Percentiles rank a stretch among this genome's conserved stretches.
phyloP scores from a whole-genome alignment of 2,797 vertebrate species.

The Mionectes olivaceus region DNA sequence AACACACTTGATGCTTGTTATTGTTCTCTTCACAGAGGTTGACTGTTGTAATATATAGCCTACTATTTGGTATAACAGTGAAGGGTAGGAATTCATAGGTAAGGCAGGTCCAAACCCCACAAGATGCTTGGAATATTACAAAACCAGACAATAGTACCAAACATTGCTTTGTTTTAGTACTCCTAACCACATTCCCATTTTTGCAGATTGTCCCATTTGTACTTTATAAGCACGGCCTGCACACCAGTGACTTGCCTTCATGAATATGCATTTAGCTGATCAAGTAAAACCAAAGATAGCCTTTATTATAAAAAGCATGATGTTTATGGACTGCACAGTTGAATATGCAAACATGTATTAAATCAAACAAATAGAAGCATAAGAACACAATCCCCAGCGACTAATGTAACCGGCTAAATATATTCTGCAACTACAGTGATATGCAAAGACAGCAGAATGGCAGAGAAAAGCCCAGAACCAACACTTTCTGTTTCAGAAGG shows the following conservation, averaged over 20 bases:
- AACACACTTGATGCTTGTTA: neutral
- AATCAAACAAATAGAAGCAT: conserved; percentile 60
- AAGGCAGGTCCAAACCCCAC: neutral
- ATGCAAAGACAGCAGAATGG: neutral
- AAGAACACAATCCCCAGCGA: conserved; percentile 41
- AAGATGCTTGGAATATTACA: neutral
- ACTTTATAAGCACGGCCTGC: neutral
- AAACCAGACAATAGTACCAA: neutral
- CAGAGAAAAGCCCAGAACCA: conserved; percentile 17
- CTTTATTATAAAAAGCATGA: conserved; percentile 16
- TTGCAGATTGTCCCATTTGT: neutral
- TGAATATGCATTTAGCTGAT: conserved; percentile 14
- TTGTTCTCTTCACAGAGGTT: neutral
- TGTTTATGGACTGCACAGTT: conserved; percentile 50
- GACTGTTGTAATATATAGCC: neutral
- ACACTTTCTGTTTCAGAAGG: conserved; percentile 34
- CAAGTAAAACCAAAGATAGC: conserved; percentile 21
- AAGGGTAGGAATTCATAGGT: neutral
- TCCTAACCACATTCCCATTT: neutral
- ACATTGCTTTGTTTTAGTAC: neutral
- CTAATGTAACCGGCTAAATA: conserved; percentile 51
- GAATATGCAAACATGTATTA: conserved; percentile 60
- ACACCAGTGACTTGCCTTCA: neutral
- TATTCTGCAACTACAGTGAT: conserved; percentile 38
- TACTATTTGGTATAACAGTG: neutral